Base-by-base conservation (phyloP, 2,113 vertebrate species). In the Tor tambroides region DNA sequence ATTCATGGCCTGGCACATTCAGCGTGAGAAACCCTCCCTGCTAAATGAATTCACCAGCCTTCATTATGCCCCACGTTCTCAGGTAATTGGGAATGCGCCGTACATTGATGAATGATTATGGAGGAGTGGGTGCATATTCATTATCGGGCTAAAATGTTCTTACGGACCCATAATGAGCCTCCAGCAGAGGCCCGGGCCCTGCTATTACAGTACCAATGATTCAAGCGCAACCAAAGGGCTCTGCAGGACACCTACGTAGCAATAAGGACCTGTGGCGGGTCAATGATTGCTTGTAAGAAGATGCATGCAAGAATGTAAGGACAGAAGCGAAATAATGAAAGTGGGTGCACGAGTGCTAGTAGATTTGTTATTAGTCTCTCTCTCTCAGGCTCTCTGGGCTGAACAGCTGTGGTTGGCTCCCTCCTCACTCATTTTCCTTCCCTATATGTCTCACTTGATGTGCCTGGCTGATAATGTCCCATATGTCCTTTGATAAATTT, bases 391-490 rank as follows among this genome's bases (percentile, higher is more conserved):
- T 75, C 69, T 65, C 56, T 63, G 11, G 17, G 43, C 54, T 80
- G n/a, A 85, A 76, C 82, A 82, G 81, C 71, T 85, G 79, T 83
- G 56, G 10, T 15, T 21, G 46, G 49, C 43, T 80, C 74, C 89
- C 86, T 87, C 59, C 83, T 77, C 82, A 46, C 65, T 91, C 84
- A 89, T 91, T 92, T 89, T 79, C 67, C 85, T 88, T 86, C 89
- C 91, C 87, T 92, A 90, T 69, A 79, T 72, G 80, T 91, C 79
- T 89, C 78, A 87, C 91, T 90, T 89, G 88, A 90, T 86, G 87
- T 89, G 88, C 89, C 88, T 80, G 28, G 85, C 54, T 88, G 86
- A 93, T 92, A 90, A 92, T 90, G 87, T 91, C 76, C 88, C 90
- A 88, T 87, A 85, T 91, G 83, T 54, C 76, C 72, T 84, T 86